Conservation (phyloP, 2,888 invertebrate genomes). For the Patella depressa region DNA sequence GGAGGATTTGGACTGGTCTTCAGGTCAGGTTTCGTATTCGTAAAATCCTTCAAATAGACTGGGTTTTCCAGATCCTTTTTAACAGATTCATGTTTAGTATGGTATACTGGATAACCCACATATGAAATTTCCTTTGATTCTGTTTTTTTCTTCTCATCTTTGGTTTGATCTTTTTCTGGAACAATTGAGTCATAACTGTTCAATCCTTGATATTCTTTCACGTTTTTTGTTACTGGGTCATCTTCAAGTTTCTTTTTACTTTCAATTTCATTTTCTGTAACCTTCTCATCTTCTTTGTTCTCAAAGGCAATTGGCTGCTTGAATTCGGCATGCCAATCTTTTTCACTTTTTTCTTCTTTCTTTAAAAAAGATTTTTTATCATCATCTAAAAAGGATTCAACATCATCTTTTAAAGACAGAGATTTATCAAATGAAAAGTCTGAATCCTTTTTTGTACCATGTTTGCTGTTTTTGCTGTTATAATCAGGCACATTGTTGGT, state of each 20-base stretch:
- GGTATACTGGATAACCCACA: neutral
- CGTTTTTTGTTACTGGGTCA: slow-evolving; percentile 10
- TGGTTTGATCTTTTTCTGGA: slow-evolving; percentile 20
- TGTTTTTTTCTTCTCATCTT: slow-evolving; percentile 11
- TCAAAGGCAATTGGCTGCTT: slow-evolving; percentile 21
- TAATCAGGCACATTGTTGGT: neutral
- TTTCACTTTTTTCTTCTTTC: slow-evolving; percentile 8
- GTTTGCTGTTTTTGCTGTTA: neutral
- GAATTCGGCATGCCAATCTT: slow-evolving; percentile 28
- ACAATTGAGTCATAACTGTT: slow-evolving; percentile 4
- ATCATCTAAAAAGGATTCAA: neutral
- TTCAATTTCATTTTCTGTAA: neutral
- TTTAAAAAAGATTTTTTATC: slow-evolving; percentile 1
- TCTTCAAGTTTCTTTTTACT: slow-evolving; percentile 2
- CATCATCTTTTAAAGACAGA: neutral
- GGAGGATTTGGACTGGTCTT: slow-evolving; percentile 59
- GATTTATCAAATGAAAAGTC: slow-evolving; percentile 10
- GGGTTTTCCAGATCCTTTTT: slow-evolving; percentile 37
- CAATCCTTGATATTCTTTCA: slow-evolving; percentile 9
- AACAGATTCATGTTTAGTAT: slow-evolving; percentile 31
- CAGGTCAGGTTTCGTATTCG: slow-evolving; percentile 38
- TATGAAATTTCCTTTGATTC: slow-evolving; percentile 9
- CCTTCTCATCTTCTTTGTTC: slow-evolving; percentile 9
- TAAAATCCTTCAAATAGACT: slow-evolving; percentile 29
- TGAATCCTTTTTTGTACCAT: neutral